phyloP scores from a whole-genome alignment of 1,140 invertebrate species.

The Dufourea novaeangliae region DNA sequence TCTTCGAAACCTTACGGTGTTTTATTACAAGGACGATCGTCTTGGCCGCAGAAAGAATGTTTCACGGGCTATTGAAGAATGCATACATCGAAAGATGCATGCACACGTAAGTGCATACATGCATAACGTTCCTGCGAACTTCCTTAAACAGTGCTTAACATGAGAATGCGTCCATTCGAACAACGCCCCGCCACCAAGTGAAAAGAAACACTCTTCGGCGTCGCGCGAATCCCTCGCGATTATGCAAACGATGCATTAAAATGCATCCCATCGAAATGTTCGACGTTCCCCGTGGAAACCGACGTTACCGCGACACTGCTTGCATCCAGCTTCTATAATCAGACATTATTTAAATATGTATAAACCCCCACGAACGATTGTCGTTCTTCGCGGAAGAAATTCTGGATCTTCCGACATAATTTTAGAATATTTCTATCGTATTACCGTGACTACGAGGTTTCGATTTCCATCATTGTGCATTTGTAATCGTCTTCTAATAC shows the following conservation, averaged over 20 bases:
- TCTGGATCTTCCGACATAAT: not conserved
- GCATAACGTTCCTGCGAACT: not conserved
- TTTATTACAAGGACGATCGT: not conserved
- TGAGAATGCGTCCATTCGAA: not conserved
- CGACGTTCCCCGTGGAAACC: constrained; percentile 21
- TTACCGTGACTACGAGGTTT: too few species aligned
- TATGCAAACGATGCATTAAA: constrained; percentile 42
- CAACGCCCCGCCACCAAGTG: not conserved
- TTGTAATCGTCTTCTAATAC: too few species aligned
- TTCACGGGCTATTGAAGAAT: not conserved
- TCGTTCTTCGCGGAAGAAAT: not conserved
- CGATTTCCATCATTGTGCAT: too few species aligned
- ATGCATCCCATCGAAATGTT: constrained; percentile 28
- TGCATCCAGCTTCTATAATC: not conserved
- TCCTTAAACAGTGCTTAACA: not conserved
- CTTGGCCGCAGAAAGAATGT: not conserved
- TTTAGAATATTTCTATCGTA: not conserved
- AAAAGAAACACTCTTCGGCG: constrained; percentile 1
- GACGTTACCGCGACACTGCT: not conserved
- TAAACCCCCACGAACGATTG: not conserved
- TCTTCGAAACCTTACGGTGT: not conserved
- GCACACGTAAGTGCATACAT: not conserved
- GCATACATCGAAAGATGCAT: not conserved
- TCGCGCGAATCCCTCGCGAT: constrained; percentile 8
- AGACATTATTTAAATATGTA: not conserved